phyloP scores from a whole-genome alignment of 2,113 vertebrate species.

The Hymenochirus boettgeri region DNA sequence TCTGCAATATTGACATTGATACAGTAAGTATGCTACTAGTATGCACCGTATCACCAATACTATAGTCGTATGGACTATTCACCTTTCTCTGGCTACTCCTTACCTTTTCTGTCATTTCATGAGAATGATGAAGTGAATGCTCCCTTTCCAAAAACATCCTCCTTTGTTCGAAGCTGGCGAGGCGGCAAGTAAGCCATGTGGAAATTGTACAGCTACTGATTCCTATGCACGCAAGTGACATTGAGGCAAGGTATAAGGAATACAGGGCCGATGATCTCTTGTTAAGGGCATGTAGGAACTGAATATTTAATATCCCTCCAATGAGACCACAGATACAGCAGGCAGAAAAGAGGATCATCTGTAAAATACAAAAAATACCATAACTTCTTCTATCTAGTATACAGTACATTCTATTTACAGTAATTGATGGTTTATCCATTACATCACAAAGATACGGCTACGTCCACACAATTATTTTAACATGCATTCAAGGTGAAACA shows the following conservation, averaged over 20 bases:
- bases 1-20: too few species aligned
- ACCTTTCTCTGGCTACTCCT: conserved; percentile 52
- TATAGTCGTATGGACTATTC: too few species aligned
- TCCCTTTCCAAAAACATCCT: conserved; percentile 97
- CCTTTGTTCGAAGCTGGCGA: conserved; percentile 96
- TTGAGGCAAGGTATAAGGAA: conserved; percentile 85
- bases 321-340: conserved; percentile 98
- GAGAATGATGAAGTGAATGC: conserved; percentile 94
- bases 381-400: too few species aligned
- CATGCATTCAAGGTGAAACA: too few species aligned
- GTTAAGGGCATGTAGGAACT: conserved; percentile 90
- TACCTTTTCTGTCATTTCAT: conserved; percentile 95
- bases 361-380: conserved; percentile 45
- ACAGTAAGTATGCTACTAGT: too few species aligned
- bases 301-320: conserved; percentile 95
- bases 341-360: conserved; percentile 98
- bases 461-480: too few species aligned
- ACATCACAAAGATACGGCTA: too few species aligned
- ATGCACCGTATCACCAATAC: too few species aligned
- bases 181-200: conserved; percentile 94
- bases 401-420: too few species aligned
- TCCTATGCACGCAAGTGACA: conserved; percentile 91
- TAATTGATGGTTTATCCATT: too few species aligned
- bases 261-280: conserved; percentile 77
- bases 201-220: conserved; percentile 92